Evolutionary conservation across 2,888 invertebrate species (phyloP).

Genomic region (Mesochorus sp.): DNA sequence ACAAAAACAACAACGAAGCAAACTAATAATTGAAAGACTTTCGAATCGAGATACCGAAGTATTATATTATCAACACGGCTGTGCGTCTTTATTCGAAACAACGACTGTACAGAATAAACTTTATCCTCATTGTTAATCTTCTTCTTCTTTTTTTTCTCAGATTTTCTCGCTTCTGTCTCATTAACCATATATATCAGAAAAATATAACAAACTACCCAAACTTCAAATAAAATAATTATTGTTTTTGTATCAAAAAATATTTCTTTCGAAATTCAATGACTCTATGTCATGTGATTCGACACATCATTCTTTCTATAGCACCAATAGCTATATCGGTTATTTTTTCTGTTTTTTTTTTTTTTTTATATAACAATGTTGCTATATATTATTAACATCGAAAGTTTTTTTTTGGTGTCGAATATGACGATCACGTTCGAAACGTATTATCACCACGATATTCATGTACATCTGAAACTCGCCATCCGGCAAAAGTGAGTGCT

Average conservation of each 20-base stretch:
- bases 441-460: conserved; percentile 1
- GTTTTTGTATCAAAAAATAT: too few relatives aligned
- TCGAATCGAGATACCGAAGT: conserved; percentile 29
- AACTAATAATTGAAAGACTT: too few relatives aligned
- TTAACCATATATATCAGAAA: not conserved
- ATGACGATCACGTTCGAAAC: not conserved
- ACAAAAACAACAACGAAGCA: too few relatives aligned
- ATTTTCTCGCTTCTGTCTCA: not conserved
- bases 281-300: too few relatives aligned
- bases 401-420: not conserved
- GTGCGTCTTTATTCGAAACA: conserved; percentile 47
- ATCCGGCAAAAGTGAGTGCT: conserved; percentile 73
- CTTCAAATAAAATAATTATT: too few relatives aligned
- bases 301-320: too few relatives aligned
- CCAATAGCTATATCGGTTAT: too few relatives aligned
- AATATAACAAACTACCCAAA: too few relatives aligned
- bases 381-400: too few relatives aligned
- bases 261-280: too few relatives aligned
- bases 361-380: too few relatives aligned
- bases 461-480: conserved; percentile 64
- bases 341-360: too few relatives aligned
- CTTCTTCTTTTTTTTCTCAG: not conserved
- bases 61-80: conserved; percentile 48
- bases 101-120: conserved; percentile 55
- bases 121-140: conserved; percentile 42